Evolutionary conservation across 37 sponge, comb jelly and placozoan species (phyloP), one percentile per base, ranked within the genome.

Genomic region (Chondrilla cf. caribensis): DNA sequence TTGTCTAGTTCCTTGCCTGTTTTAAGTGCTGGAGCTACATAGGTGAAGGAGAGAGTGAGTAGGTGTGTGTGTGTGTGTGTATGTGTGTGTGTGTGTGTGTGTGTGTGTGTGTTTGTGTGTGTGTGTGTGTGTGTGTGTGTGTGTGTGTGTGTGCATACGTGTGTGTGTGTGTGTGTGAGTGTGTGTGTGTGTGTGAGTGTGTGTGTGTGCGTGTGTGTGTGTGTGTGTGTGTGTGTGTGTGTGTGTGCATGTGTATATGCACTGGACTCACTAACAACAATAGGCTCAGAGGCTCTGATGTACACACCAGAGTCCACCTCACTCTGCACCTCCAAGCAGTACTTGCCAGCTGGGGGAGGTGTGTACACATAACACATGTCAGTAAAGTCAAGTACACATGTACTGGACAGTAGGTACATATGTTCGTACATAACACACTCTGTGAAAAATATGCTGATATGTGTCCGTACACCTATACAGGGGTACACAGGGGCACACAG

Each of bases 311-410:
- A 84, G 38, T 88, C 70, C 1, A 0, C 39, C 32, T 41, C 75
- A 83, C 94, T 83, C 24, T 65, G 81, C 38, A 90, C 89, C 60
- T 94, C 86, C 7, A 94, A 42, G 8, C 58, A 39, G 25, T 90
- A 94, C 39, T 73, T 54, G 29, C 94, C 94, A 73, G 86, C 91
- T 92, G n/a, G n/a, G n/a, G n/a, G n/a, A n/a, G n/a, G n/a, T n/a
- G n/a, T n/a, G n/a, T n/a, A n/a, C n/a, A n/a, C n/a, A n/a, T n/a
- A n/a, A n/a, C n/a, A n/a, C n/a, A n/a, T n/a, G n/a, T n/a, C n/a
- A n/a, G n/a, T n/a, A n/a, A 8, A 62, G 29, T 19, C 29, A 62
- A 62, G 22, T 15, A 62, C 64, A 62, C 64, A 62, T 22, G 7
- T 7, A 15, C 29, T 19, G 8, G 64, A 22, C 7, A n/a, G 64